Evolutionary conservation across 2,888 invertebrate species (phyloP).

Genomic region (Watsonalla cultraria): DNA sequence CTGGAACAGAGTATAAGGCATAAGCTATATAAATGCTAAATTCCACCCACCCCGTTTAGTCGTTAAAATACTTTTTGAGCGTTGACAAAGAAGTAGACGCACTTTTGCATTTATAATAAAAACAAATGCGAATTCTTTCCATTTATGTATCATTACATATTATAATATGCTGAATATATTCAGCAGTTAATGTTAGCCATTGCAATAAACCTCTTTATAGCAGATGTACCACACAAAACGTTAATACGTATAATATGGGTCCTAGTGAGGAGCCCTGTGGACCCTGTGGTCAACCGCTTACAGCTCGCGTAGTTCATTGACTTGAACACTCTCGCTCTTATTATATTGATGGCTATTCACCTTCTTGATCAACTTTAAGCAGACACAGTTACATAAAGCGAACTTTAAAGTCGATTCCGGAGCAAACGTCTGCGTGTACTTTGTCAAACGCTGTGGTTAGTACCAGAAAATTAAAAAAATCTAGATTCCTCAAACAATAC

Average conservation of each 20-base stretch:
- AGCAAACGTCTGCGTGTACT: neutral
- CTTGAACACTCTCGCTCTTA: slow-evolving; percentile 44
- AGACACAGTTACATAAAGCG: neutral
- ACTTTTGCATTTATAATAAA: too few species aligned
- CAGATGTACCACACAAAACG: slow-evolving; percentile 34
- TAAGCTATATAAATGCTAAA: too few species aligned
- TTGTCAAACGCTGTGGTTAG: too few species aligned
- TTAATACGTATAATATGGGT: slow-evolving; percentile 16
- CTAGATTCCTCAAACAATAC: too few species aligned
- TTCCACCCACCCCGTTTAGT: too few species aligned
- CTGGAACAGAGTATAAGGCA: too few species aligned
- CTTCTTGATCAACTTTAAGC: slow-evolving; percentile 6
- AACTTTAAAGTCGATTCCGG: slow-evolving; percentile 7
- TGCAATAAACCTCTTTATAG: slow-evolving; percentile 27
- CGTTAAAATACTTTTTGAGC: too few species aligned
- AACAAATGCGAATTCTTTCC: too few species aligned
- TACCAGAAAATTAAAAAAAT: too few species aligned
- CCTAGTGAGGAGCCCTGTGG: slow-evolving; percentile 43
- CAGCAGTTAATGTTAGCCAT: neutral
- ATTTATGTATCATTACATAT: too few species aligned
- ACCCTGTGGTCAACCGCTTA: slow-evolving; percentile 54
- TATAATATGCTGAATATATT: too few species aligned
- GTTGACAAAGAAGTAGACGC: too few species aligned
- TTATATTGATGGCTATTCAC: slow-evolving; percentile 16
- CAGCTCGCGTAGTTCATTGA: slow-evolving; percentile 41